Base-by-base conservation (phyloP, 2,888 invertebrate species). In the Limnephilus lunatus region DNA sequence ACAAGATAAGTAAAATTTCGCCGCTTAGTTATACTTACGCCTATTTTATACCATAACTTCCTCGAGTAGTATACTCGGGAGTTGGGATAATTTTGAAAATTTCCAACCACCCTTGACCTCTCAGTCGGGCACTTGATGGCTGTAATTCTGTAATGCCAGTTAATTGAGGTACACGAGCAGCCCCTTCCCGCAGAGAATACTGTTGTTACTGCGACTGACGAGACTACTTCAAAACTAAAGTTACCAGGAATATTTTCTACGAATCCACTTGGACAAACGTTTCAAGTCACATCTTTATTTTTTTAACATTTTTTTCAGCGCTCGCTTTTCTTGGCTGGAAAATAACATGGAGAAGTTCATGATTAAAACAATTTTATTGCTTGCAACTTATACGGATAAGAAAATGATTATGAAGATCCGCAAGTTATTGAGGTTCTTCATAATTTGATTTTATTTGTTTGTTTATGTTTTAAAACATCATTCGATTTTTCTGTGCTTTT, bases 41-140 rank as follows among this genome's bases (percentile, higher is more conserved):
- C 35, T 9, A 35, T 83, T 35, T 68, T 83, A 35, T 83, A 83
- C 35, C 83, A 11, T 83, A 83, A 35, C 35, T 83, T 83, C 25
- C 31, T 15, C 83, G 19, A 83, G 83, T 83, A 39, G 83, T 25
- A 3, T n/a, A 25, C 68, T 68, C n/a, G 25, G n/a, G 25, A 68
- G 83, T 83, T 83, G 83, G 83, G 83, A 83, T 83, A 83, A 83
- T 83, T 83, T n/a, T 83, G 83, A 83, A 83, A 35, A 25, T 83
- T 83, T 83, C 83, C 35, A 83, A 83, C 35, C 11, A 83, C 35
- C 35, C 83, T 83, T 83, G 83, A 83, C 83, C 83, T n/a, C 83
- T 83, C 35, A 83, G 35, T 19, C 35, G 35, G 35, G 35, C 32
- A 83, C 83, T 83, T 83, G 83, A 83, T 39, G 83, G 35, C n/a